Evolutionary conservation across 1,140 invertebrate species (phyloP).

Genomic region (Muscidifurax raptorellus): DNA sequence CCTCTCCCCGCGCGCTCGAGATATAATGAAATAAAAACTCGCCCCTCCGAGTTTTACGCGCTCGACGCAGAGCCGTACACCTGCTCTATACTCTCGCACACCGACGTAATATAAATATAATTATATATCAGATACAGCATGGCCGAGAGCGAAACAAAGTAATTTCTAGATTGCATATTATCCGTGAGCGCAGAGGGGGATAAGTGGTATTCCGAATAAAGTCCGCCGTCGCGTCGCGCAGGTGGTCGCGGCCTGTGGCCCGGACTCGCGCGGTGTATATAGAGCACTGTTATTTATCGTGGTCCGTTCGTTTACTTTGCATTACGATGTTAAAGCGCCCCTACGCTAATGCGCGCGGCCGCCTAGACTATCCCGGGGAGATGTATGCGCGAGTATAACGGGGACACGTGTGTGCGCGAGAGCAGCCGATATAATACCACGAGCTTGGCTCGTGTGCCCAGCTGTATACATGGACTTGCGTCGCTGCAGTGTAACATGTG

Average conservation of each 20-base stretch:
- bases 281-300: neutral
- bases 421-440: neutral
- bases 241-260: neutral
- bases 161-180: slow-evolving; percentile 43
- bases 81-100: neutral
- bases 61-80: neutral
- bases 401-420: slow-evolving; percentile 8
- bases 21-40: slow-evolving; percentile 33
- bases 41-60: neutral
- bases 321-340: slow-evolving; percentile 29
- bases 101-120: neutral
- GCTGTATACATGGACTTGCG: neutral
- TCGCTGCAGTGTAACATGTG: no score
- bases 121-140: neutral
- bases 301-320: slow-evolving; percentile 28
- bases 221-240: neutral
- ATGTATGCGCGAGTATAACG: neutral
- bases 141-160: neutral
- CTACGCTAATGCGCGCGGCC: slow-evolving; percentile 31
- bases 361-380: neutral
- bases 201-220: slow-evolving; percentile 32
- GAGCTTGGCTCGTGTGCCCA: neutral
- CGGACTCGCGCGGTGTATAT: slow-evolving; percentile 12
- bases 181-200: neutral
- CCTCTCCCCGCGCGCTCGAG: neutral